Evolutionary conservation across 2,113 vertebrate genomes (phyloP), one percentile per base, ranked within the genome.

Genomic region (Nesoenas mayeri): DNA sequence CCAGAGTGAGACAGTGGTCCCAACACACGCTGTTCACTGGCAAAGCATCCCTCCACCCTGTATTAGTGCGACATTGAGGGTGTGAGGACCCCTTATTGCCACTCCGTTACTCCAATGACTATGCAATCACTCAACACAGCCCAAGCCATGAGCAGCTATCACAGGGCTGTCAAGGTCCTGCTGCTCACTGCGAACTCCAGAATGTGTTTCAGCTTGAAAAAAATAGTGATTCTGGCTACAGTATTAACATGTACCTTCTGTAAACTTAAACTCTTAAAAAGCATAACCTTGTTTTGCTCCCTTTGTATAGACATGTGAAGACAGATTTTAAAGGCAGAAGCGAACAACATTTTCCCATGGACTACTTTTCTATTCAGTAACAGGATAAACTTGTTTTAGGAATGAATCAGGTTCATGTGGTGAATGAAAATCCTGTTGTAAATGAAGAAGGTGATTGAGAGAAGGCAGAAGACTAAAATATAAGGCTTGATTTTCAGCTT

Each of bases 351-450:
- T 64, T 88, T 92, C 72, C 77, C 79, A 34, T 32, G 60, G 72
- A 60, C 64, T 78, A 17, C 61, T 89, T 86, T 85, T 64, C 32
- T 71, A 26, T 56, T 92, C 29, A 60, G 0, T 53, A 86, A 86
- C 91, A 92, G 91, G 96, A 60, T 64, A 21, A 90, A 92, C 95
- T 91, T 84, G 92, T 91, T 94, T 81, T 60, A 71, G 79, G 34
- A 66, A 88, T 86, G 17, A 93, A 84, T 89, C 42, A 81, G 29
- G 12, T 61, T 83, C 28, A 58, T 22, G 61, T 51, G 47, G 61
- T 81, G 83, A 78, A 91, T 83, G 21, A 69, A 90, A 91, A 73
- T 62, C 36, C 19, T 47, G 31, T 64, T 40, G 61, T 64, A 85
- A 95, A 83, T 42, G 42, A 92, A 83, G 47, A 80, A 10, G 9